Percentiles rank a stretch among this genome's conserved stretches.
Conservation (phyloP, 2,797 vertebrate genomes). For the Phyllotis vaccarum region DNA sequence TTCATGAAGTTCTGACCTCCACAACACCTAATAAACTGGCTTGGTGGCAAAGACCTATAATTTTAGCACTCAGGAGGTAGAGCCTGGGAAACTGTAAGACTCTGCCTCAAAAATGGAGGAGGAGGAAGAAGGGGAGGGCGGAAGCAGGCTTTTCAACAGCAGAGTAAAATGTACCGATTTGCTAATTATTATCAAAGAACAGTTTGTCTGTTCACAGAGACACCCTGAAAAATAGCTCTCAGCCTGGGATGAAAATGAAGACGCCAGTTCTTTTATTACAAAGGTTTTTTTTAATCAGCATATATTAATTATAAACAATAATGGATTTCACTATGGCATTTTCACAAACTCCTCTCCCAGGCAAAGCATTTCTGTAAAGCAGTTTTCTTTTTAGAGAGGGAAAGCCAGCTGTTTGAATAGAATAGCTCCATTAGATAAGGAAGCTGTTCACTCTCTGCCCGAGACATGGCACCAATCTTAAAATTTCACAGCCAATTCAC, state of each 20-base stretch:
- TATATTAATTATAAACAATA: neutral
- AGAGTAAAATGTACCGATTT: neutral
- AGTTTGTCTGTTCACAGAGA: constrained; percentile 44
- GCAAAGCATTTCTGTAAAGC: neutral
- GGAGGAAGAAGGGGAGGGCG: neutral
- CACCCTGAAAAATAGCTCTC: constrained; percentile 26
- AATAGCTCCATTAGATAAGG: neutral
- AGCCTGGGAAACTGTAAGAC: neutral
- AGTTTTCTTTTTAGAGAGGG: neutral
- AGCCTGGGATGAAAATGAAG: constrained; percentile 35
- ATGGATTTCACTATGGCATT: neutral
- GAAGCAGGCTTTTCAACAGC: neutral
- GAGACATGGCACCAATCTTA: neutral
- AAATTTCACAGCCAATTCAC: constrained; percentile 7
- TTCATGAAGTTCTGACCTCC: too few species aligned
- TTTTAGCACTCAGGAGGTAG: neutral
- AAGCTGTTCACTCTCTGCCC: neutral
- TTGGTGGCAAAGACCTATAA: neutral
- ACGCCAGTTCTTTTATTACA: constrained; percentile 5
- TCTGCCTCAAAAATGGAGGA: neutral
- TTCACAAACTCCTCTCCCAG: neutral
- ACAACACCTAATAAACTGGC: neutral
- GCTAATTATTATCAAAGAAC: neutral
- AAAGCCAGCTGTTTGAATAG: neutral
- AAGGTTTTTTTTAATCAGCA: neutral